Evolutionary conservation across 1,140 invertebrate species (phyloP), one percentile per base, ranked within the genome.

Genomic region (Papilio glaucus): DNA sequence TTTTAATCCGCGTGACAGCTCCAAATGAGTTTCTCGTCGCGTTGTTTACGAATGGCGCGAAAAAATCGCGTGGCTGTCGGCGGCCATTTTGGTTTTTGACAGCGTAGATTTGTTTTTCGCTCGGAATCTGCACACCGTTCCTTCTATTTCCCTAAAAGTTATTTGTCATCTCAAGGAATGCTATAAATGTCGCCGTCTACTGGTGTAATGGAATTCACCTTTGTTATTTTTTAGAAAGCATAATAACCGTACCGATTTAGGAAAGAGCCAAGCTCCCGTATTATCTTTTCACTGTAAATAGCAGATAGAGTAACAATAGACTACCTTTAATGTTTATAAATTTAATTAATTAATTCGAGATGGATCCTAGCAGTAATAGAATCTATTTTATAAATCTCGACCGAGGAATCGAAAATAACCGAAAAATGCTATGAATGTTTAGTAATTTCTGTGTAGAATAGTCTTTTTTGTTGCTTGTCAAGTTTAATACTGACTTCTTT

Each of bases 21-120:
- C 61, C 77, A 85, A 83, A 85, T 83, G 78, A 83, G 72, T 83
- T 78, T 78, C 75, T 65, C 72, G 72, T 73, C 71, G 69, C 63
- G 39, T 33, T 82, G 76, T 84, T 80, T 81, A 83, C 77, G 77
- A 78, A 63, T 65, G 57, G 76, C 67, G 65, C 76, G 80, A 77
- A 84, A 79, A 78, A 83, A 85, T 81, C 74, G 71, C 75, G 39
- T 53, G 67, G 72, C 63, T 75, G 76, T 80, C 78, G 84, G 72
- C 71, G 42, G 79, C 77, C 77, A 85, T 84, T 85, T 81, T 69
- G 80, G 75, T 77, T 77, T 78, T 80, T 84, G 85, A 81, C 83
- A 80, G 73, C 72, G 71, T 7, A 82, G 82, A 85, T 89, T 87
- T 84, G 82, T 87, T 84, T 85, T 80, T 79, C 60, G 61, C 74